phyloP scores from a whole-genome alignment of 2,888 invertebrate genomes.

The Choristoneura rosaceana region DNA sequence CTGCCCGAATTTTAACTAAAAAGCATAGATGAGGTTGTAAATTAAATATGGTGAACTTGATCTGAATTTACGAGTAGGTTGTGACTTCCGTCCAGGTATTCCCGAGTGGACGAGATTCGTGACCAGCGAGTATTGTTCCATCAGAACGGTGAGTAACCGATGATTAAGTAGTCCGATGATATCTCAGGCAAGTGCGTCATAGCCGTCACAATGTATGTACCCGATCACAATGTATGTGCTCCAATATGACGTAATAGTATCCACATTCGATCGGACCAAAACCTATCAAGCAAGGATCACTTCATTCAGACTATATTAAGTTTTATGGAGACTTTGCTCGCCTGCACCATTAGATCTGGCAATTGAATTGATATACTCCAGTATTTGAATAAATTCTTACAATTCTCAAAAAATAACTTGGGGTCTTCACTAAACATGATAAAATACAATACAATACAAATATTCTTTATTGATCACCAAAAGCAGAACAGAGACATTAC shows the following conservation, averaged over 20 bases:
- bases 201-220: conserved; percentile 20
- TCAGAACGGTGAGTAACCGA: conserved; percentile 51
- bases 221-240: conserved; percentile 21
- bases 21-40: conserved; percentile 59
- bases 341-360: no score
- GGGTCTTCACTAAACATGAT: no score
- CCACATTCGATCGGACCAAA: background rate
- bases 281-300: background rate
- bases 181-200: conserved; percentile 53
- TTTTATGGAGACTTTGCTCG: no score
- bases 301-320: background rate
- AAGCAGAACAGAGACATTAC: no score
- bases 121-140: conserved; percentile 1
- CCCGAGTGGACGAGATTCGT: conserved; percentile 38
- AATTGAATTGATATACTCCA: no score
- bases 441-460: no score
- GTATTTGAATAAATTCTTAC: no score
- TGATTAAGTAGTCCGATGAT: conserved; percentile 39
- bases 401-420: no score
- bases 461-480: no score
- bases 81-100: conserved; percentile 51
- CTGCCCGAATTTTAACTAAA: conserved; percentile 61
- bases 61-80: conserved; percentile 45
- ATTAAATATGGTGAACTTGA: conserved; percentile 61
- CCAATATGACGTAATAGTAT: conserved; percentile 19